Conservation (phyloP, 1,140 invertebrate genomes). For the Musca domestica region DNA sequence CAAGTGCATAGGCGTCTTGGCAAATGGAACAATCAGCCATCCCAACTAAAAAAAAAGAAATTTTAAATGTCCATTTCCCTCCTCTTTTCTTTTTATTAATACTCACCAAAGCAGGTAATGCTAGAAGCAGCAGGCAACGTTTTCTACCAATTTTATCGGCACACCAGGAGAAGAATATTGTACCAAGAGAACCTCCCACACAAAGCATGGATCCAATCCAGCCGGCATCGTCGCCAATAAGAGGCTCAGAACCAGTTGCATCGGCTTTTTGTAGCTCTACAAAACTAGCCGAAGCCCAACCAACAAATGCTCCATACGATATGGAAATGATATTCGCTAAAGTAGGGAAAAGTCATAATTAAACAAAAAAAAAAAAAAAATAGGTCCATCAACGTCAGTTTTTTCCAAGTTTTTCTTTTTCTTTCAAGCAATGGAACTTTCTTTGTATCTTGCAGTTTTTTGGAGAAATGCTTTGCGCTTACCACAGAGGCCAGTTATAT, state of each 20-base stretch:
- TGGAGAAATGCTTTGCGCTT: too few relatives aligned
- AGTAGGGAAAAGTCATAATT: not conserved
- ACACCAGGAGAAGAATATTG: conserved; percentile 54
- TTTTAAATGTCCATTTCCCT: not conserved
- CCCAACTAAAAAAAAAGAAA: conserved; percentile 31
- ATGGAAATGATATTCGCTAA: conserved; percentile 31
- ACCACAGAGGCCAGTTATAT: too few relatives aligned
- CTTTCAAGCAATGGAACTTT: not conserved
- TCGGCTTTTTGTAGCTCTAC: conserved; percentile 52
- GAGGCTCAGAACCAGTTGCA: conserved; percentile 28
- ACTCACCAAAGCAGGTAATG: conserved; percentile 42
- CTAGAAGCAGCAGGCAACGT: conserved; percentile 34
- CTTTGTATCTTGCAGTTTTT: too few relatives aligned
- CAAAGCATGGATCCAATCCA: conserved; percentile 58
- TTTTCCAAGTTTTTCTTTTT: too few relatives aligned
- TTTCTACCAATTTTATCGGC: conserved; percentile 55
- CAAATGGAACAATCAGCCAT: conserved; percentile 53
- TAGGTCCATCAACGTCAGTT: not conserved
- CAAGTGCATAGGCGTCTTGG: conserved; percentile 44
- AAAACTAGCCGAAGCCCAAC: conserved; percentile 57
- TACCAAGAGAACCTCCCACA: conserved; percentile 55
- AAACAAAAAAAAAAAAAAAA: not conserved
- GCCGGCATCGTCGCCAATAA: conserved; percentile 52
- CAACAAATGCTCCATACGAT: conserved; percentile 32
- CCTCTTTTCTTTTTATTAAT: not conserved